phyloP scores from a whole-genome alignment of 2,888 invertebrate genomes.

The Melinaea menophilus region DNA sequence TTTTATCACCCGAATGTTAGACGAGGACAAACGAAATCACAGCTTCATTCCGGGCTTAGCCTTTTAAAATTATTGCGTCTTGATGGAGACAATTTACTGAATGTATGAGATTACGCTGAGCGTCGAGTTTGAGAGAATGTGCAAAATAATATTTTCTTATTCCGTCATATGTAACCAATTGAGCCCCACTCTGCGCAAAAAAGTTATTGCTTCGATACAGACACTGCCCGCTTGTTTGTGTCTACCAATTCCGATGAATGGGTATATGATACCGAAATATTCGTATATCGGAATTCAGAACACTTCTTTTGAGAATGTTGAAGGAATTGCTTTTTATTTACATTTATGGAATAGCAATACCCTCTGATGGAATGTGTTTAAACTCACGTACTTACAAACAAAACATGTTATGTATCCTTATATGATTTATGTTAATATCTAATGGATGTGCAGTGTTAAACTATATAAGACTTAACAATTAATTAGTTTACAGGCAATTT shows the following conservation, averaged over 20 bases:
- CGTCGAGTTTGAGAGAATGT: conserved; percentile 50
- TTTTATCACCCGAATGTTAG: conserved; percentile 10
- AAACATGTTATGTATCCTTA: background rate
- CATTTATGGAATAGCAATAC: conserved; percentile 2
- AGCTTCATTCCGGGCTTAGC: conserved; percentile 29
- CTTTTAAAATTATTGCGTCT: conserved; percentile 67
- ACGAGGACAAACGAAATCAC: conserved; percentile 22
- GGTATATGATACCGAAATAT: conserved; percentile 29
- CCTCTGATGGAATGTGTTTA: background rate
- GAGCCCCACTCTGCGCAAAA: conserved; percentile 7
- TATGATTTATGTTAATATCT: conserved; percentile 4
- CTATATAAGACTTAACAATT: conserved; percentile 37
- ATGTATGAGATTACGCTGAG: conserved; percentile 63
- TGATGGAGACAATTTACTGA: conserved; percentile 66
- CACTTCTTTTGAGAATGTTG: conserved; percentile 12
- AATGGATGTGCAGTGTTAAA: conserved; percentile 8
- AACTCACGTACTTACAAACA: background rate
- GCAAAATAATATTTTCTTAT: conserved; percentile 56
- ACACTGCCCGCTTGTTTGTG: conserved; percentile 31
- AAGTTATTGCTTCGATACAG: conserved; percentile 24
- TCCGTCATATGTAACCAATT: conserved; percentile 34
- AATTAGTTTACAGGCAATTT: conserved; percentile 56
- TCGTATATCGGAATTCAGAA: conserved; percentile 10
- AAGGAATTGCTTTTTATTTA: conserved; percentile 12
- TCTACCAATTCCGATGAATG: conserved; percentile 39